A percentile compares a stretch with the other conserved stretches of the same genome.
phyloP scores from a whole-genome alignment of 2,888 invertebrate species.

The Spatulosminthurus flaviceps region DNA sequence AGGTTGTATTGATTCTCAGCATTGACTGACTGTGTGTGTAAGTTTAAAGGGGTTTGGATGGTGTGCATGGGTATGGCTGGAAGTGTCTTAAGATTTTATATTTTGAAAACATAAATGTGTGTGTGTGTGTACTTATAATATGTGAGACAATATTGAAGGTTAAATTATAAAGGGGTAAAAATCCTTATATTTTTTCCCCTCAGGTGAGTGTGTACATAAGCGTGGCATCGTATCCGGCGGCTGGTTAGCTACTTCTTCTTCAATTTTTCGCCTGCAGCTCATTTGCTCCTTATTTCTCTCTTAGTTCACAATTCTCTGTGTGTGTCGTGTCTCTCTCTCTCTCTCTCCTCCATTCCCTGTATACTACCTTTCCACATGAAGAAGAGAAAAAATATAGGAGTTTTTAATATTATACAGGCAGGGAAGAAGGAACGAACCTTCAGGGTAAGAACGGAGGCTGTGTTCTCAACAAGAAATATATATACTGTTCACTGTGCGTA shows the following conservation, averaged over 20 bases:
- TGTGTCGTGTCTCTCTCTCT: conserved; percentile 2
- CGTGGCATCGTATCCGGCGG: conserved; percentile 41
- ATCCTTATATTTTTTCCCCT: conserved; percentile 41
- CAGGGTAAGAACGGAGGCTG: conserved; percentile 40
- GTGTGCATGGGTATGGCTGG: background rate
- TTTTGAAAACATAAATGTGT: conserved; percentile 36
- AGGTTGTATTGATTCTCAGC: background rate
- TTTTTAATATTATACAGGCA: conserved; percentile 40
- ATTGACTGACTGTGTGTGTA: background rate
- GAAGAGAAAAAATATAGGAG: conserved; percentile 42
- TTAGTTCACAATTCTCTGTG: conserved; percentile 31
- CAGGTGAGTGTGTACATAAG: conserved; percentile 42
- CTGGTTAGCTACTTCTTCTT: conserved; percentile 42
- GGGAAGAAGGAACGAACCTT: conserved; percentile 42
- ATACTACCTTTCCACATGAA: conserved; percentile 30
- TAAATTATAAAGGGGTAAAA: conserved; percentile 43
- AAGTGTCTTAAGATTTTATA: conserved; percentile 30
- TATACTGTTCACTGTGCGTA: conserved; percentile 18
- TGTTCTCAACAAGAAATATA: conserved; percentile 18
- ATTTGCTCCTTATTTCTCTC: conserved; percentile 37
- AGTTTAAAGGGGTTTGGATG: background rate
- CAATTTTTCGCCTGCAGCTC: conserved; percentile 40
- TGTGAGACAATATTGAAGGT: conserved; percentile 41
- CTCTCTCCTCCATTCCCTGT: conserved; percentile 6
- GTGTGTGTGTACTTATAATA: conserved; percentile 20